These are phyloP conservation scores for Coendou prehensilis DNA, from an alignment of 2,797 vertebrate genomes.

Conservation along the genomic window DNA sequence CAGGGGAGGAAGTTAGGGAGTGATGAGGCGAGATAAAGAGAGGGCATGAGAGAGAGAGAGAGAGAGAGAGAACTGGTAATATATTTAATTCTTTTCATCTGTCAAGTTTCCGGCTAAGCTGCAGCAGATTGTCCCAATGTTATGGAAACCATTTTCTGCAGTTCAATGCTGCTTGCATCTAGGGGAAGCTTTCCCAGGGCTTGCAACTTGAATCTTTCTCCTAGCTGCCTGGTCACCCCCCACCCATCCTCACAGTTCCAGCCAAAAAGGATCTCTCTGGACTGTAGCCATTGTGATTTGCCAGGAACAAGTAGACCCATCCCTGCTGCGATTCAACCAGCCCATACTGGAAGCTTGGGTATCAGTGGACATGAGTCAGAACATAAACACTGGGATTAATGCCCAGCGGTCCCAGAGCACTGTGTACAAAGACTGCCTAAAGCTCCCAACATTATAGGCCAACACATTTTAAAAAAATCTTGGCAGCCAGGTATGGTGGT, in stretches of 20 bases:
- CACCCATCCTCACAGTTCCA: background rate
- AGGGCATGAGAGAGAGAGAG: no score
- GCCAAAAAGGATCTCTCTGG: slow-evolving; percentile 52
- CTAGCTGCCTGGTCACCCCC: background rate
- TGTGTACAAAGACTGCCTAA: background rate
- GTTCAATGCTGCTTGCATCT: slow-evolving; percentile 46
- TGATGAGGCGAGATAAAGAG: background rate
- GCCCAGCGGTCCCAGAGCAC: slow-evolving; percentile 19
- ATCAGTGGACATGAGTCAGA: background rate
- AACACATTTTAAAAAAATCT: background rate
- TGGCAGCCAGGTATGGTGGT: background rate
- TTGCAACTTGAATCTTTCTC: slow-evolving; percentile 26
- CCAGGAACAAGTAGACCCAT: slow-evolving; percentile 44
- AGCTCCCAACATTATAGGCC: slow-evolving; percentile 23
- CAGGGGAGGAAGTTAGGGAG: background rate
- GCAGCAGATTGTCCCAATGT: slow-evolving; percentile 7
- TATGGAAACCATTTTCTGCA: slow-evolving; percentile 30
- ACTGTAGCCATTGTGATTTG: slow-evolving; percentile 8
- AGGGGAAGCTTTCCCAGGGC: slow-evolving; percentile 1
- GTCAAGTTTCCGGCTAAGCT: background rate
- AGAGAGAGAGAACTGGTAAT: background rate
- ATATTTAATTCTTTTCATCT: slow-evolving; percentile 55
- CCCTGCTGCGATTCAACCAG: background rate
- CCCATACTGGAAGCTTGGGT: slow-evolving; percentile 9
- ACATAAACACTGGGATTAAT: background rate